Base-by-base conservation (phyloP, 2,797 vertebrate genomes). In the Peromyscus attwateri region DNA sequence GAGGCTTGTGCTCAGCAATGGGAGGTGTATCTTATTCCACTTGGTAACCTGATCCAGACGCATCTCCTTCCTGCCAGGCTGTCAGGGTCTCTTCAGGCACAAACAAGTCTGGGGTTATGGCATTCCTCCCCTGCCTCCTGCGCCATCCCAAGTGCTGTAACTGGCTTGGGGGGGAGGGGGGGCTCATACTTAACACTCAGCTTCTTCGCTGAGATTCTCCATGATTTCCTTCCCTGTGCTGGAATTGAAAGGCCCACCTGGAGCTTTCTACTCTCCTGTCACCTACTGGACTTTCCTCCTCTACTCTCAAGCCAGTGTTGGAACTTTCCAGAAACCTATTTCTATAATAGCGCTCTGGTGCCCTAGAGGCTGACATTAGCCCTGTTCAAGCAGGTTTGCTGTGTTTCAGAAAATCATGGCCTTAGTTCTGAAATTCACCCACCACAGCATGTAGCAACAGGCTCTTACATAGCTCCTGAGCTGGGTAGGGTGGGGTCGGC, bases 81-180 rank as follows among this genome's bases (percentile, higher is more conserved):
- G 6, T 37, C 64, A 49, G 60, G 34, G 31, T 29, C 7, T 60
- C n/a, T 57, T 21, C 0, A 57, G 55, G 37, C 19, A n/a, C 17
- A 19, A 21, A 17, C 3, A 60, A 31, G 3, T 8, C 2, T 19
- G 34, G 46, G 8, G 31, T 21, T 40, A 57, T 16, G 23, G 6
- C 6, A 40, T 81, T 76, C 49, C 29, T 73, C 9, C 4, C 2
- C 2, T 3, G 34, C 14, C 66, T 13, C 16, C 82, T 43, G 0
- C 4, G 1, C 40, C 7, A 9, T 10, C 49, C n/a, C 31, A 5
- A 37, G 1, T 60, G 49, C 64, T 3, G 5, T 19, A 13, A 2
- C 16, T 46, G 6, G 21, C 31, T 89, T 81, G 31, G 16, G 0
- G 0, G 1, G 49, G 49, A 7, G 0, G 0, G 2, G 14, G 2